Base-by-base conservation (phyloP, 2,888 invertebrate species). In the Miltochrista miniata region DNA sequence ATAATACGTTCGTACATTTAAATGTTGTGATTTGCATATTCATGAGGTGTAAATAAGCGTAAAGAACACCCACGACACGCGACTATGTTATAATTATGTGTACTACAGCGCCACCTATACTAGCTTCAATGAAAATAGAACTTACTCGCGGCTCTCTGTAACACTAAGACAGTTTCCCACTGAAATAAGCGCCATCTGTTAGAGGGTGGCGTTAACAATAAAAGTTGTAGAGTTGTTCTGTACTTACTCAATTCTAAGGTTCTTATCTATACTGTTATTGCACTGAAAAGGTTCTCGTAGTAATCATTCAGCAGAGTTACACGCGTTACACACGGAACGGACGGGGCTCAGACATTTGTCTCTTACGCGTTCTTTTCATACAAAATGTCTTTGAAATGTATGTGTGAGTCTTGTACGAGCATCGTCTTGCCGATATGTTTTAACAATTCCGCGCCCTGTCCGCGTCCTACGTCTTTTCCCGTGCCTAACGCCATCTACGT, bases 401-500 rank as follows among this genome's bases (percentile, higher is more conserved):
- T n/a, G n/a, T n/a, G n/a, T n/a, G n/a, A n/a, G n/a, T n/a, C n/a
- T n/a, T n/a, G n/a, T n/a, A n/a, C n/a, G n/a, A n/a, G n/a, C n/a
- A n/a, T n/a, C n/a, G n/a, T n/a, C n/a, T n/a, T n/a, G n/a, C n/a
- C n/a, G n/a, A n/a, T n/a, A n/a, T n/a, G n/a, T n/a, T n/a, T n/a
- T n/a, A n/a, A n/a, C n/a, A n/a, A n/a, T n/a, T n/a, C n/a, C n/a
- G n/a, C n/a, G n/a, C n/a, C n/a, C n/a, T n/a, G n/a, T n/a, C n/a
- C n/a, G n/a, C n/a, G n/a, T n/a, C n/a, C n/a, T n/a, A n/a, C n/a
- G n/a, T n/a, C n/a, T n/a, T n/a, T n/a, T n/a, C n/a, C n/a, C n/a
- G n/a, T n/a, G n/a, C n/a, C n/a, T n/a, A 24, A 5, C 18, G 65
- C 45, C 64, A 59, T 56, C 66, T 65, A 49, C 40, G 18, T 24